Conservation (phyloP, 2,113 vertebrate species). For the Bucco capensis region DNA sequence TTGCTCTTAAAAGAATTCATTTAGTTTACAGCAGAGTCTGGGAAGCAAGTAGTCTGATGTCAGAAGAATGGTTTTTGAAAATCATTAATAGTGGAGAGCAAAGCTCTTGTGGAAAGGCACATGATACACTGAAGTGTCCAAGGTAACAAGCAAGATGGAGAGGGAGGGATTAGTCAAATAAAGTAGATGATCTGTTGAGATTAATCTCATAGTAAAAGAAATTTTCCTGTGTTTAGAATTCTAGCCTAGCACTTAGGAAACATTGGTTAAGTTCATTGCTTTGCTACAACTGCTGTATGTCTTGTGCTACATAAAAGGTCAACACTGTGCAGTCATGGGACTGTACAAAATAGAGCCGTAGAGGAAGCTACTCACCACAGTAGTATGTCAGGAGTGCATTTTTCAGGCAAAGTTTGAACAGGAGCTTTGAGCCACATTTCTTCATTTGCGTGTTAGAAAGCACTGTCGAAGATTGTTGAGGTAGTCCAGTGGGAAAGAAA, state of each 20-base stretch:
- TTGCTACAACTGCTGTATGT: background rate
- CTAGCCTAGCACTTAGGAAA: background rate
- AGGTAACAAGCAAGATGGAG: background rate
- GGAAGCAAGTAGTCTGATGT: background rate
- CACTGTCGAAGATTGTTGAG: background rate
- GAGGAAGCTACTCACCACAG: background rate
- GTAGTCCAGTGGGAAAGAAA: background rate
- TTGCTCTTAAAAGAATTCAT: background rate
- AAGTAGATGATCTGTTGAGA: background rate
- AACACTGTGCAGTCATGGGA: background rate
- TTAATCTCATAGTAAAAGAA: background rate
- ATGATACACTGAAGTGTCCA: background rate
- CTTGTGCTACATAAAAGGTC: background rate
- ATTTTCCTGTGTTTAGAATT: background rate
- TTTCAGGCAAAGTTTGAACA: background rate
- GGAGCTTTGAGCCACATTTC: background rate
- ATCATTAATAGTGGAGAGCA: background rate
- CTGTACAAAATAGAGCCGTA: background rate
- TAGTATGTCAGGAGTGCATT: background rate
- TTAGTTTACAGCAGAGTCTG: constrained; percentile 14
- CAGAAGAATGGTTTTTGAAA: background rate
- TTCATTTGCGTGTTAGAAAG: background rate
- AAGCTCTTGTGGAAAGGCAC: background rate
- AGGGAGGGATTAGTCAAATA: background rate
- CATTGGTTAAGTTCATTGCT: background rate